Evolutionary conservation across 2,888 invertebrate genomes (phyloP).

Genomic region (Hydriomena furcata): DNA sequence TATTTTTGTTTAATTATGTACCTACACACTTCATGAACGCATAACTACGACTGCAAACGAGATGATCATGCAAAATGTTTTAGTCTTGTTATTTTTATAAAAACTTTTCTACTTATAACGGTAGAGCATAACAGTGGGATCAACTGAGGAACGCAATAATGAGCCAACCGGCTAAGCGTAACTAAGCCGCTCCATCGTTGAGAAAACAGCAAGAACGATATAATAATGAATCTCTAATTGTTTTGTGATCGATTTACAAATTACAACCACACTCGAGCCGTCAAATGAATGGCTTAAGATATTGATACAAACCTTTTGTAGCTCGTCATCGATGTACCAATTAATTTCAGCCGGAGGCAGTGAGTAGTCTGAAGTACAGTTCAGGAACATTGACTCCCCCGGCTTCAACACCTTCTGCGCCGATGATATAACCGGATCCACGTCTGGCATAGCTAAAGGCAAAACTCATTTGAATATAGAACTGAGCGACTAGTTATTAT

Average conservation of each 20-base stretch:
- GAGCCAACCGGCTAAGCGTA: conserved; percentile 20
- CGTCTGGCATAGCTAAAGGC: conserved; percentile 71
- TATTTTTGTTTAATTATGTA: no score
- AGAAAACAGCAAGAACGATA: conserved; percentile 25
- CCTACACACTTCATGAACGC: no score
- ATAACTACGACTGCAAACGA: no score
- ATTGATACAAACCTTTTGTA: conserved; percentile 67
- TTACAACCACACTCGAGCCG: conserved; percentile 31
- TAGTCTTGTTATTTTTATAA: no score
- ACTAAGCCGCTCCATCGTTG: conserved; percentile 25
- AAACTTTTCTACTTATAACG: no score
- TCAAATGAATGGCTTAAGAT: conserved; percentile 25
- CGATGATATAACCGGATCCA: conserved; percentile 70
- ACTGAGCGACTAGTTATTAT: conserved; percentile 40
- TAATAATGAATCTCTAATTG: conserved; percentile 39
- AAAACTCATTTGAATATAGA: conserved; percentile 58
- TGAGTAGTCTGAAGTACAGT: conserved; percentile 76
- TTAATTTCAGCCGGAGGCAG: conserved; percentile 76
- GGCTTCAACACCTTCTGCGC: conserved; percentile 73
- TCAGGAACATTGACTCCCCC: conserved; percentile 72
- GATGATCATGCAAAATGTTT: no score
- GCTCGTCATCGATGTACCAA: conserved; percentile 76
- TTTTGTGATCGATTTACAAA: conserved; percentile 32
- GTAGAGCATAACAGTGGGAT: no score
- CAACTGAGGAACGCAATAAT: conserved; percentile 18